Base-by-base conservation (phyloP, 1,140 invertebrate species). In the Nymphalis io region DNA sequence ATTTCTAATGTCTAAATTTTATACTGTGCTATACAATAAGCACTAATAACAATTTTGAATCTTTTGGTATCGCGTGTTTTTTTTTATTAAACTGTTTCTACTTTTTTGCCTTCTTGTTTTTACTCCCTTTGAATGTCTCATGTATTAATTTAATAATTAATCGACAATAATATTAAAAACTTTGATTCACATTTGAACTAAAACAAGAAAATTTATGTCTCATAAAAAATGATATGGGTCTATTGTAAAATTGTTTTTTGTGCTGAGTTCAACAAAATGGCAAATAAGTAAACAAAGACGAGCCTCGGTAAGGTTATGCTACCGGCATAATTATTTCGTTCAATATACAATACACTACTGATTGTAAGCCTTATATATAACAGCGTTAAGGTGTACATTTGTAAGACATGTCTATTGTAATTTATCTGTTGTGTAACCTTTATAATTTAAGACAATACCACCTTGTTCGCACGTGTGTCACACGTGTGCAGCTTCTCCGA, bases 381-480 rank as follows among this genome's bases (percentile, higher is more conserved):
- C 11, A 20, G 1, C 2, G 1, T 15, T 55, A 71, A 16, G 18
- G 55, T 68, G 39, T 42, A 44, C 20, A 55, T 38, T 64, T 12
- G 21, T 12, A 59, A 62, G 15, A 33, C 27, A 21, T 46, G 20
- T 11, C 20, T 38, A 20, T 51, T 27, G 67, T 67, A 71, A 60
- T 23, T 62, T 68, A 70, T 72, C 38, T 58, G 68, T 69, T 74
- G 73, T 74, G 57, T 67, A 76, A 70, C 70, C 46, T 70, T 63
- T 55, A 68, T 48, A 57, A 63, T 60, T 48, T 61, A 57, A 78
- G 68, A 82, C 76, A 83, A 83, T 81, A 68, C 72, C 75, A 83
- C 81, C 79, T 81, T 78, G 73, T 72, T 33, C 42, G 63, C 78
- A 82, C 79, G 79, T 81, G 78, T 64, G 68, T 1, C 60, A 72